Evolutionary conservation across 2,797 vertebrate species (phyloP).

Genomic region (Neosilurus mollespiculum): DNA sequence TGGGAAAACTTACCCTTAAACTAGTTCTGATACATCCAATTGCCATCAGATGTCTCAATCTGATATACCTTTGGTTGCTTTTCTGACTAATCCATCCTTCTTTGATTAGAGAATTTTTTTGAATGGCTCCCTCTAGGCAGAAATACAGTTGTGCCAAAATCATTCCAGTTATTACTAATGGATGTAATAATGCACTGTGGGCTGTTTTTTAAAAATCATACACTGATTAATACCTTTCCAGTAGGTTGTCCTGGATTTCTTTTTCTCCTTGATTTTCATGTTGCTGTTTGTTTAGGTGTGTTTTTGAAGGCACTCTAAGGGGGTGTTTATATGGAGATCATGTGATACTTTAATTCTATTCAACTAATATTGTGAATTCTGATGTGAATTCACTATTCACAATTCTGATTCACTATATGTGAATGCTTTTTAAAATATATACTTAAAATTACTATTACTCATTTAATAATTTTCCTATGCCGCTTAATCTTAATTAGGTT

Average conservation of each 20-base stretch:
- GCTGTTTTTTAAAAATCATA: background rate
- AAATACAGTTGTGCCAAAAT: background rate
- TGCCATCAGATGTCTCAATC: background rate
- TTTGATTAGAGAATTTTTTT: background rate
- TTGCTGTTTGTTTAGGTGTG: background rate
- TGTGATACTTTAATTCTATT: background rate
- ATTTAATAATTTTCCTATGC: background rate
- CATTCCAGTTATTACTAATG: constrained; percentile 3
- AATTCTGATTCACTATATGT: no score
- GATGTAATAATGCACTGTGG: background rate
- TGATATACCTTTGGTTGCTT: background rate
- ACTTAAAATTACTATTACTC: no score
- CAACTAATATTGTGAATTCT: background rate
- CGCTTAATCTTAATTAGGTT: no score
- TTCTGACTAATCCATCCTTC: background rate
- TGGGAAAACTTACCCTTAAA: background rate
- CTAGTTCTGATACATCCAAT: background rate
- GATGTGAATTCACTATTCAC: background rate
- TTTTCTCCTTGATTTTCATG: background rate
- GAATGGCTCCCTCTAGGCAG: background rate
- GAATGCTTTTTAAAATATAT: background rate
- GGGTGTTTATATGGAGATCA: background rate
- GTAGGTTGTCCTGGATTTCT: background rate
- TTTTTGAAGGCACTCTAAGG: background rate
- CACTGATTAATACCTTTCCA: background rate